Percentiles rank a stretch among this genome's conserved stretches.
phyloP scores from a whole-genome alignment of 2,888 invertebrate genomes.

The Incurvaria masculella region DNA sequence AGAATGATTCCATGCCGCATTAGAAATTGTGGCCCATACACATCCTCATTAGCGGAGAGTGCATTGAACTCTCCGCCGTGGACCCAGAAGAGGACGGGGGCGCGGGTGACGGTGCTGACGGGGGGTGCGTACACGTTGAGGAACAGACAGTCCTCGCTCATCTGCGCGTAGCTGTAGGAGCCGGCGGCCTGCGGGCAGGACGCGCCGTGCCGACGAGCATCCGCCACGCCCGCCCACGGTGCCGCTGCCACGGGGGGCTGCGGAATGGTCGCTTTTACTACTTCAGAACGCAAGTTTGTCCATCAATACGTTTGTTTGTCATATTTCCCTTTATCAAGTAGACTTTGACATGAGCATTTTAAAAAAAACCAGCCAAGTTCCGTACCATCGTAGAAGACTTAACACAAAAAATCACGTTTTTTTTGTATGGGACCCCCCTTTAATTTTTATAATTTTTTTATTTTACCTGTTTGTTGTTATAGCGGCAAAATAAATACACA shows the following conservation, averaged over 20 bases:
- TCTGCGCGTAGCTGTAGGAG: constrained; percentile 13
- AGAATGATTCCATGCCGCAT: constrained; percentile 25
- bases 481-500: no score
- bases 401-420: no score
- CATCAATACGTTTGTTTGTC: background rate
- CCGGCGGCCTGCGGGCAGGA: constrained; percentile 20
- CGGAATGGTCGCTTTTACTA: background rate
- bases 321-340: background rate
- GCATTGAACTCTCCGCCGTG: constrained; percentile 25
- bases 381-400: no score
- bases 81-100: constrained; percentile 25
- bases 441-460: no score
- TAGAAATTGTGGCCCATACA: constrained; percentile 25
- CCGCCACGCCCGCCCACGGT: constrained; percentile 18
- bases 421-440: no score
- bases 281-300: no score
- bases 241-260: constrained; percentile 22
- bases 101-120: constrained; percentile 3
- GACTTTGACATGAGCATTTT: background rate
- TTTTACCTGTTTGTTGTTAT: no score
- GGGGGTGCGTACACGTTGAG: constrained; percentile 22
- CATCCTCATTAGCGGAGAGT: constrained; percentile 20
- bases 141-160: constrained; percentile 23
- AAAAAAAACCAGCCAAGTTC: no score
- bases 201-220: constrained; percentile 19